Evolutionary conservation across 2,797 vertebrate genomes (phyloP).

Genomic region (Rhynchotus rufescens): DNA sequence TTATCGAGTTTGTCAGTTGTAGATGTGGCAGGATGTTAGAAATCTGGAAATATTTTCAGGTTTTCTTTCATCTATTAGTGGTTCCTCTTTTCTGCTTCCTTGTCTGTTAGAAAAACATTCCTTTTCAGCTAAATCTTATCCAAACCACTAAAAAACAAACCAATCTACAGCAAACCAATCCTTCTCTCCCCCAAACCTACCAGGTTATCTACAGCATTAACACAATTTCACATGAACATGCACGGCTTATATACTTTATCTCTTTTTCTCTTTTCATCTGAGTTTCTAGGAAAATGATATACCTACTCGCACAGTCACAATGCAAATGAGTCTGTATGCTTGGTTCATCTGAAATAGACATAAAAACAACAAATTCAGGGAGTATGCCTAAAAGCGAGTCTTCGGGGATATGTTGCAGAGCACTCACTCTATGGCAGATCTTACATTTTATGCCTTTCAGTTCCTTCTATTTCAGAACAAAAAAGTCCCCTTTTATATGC

Average conservation of each 20-base stretch:
- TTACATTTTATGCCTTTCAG: background rate
- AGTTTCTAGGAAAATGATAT: background rate
- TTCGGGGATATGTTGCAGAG: background rate
- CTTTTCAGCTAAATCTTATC: background rate
- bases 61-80: background rate
- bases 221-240: background rate
- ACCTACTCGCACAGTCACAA: background rate
- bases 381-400: background rate
- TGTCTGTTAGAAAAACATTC: background rate
- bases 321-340: background rate
- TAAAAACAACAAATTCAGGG: background rate
- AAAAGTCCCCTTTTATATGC: background rate
- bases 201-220: background rate
- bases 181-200: background rate
- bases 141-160: background rate
- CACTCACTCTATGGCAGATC: background rate
- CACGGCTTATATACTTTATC: background rate
- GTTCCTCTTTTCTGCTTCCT: background rate
- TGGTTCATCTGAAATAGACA: background rate
- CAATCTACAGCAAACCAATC: background rate
- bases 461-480: background rate
- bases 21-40: background rate
- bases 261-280: background rate
- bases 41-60: background rate
- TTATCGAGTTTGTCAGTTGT: background rate